Evolutionary conservation across 2,113 vertebrate species (phyloP).

Genomic region (Benitochromis conjunctus): DNA sequence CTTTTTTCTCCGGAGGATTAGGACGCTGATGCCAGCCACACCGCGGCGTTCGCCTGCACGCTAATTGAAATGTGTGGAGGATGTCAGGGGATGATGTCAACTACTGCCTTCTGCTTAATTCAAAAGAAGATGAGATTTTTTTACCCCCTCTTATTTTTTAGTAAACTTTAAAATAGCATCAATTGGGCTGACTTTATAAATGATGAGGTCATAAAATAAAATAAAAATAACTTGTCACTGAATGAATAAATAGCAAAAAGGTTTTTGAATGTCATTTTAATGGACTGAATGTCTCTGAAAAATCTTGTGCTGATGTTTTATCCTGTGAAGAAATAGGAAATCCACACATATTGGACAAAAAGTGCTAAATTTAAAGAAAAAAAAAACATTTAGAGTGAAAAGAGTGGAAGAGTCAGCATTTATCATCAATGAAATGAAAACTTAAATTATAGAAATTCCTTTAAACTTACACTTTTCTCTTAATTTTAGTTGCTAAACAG

Average conservation of each 20-base stretch:
- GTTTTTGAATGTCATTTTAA: background rate
- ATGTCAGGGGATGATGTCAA: background rate
- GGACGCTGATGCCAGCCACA: constrained; percentile 38
- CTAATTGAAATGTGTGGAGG: constrained; percentile 73
- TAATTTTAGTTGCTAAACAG: background rate
- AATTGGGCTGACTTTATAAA: background rate
- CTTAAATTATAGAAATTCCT: background rate
- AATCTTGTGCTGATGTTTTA: background rate
- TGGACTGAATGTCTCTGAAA: background rate
- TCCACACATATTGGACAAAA: background rate
- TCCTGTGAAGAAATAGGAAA: background rate
- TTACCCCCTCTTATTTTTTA: background rate
- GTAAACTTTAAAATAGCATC: background rate
- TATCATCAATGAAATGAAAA: background rate
- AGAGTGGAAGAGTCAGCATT: background rate
- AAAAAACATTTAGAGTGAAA: background rate
- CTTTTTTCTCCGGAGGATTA: constrained; percentile 82
- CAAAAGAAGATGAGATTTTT: background rate
- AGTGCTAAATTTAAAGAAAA: background rate
- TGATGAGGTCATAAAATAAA: background rate
- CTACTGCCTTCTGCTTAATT: background rate
- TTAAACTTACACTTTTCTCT: background rate
- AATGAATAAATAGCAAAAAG: background rate
- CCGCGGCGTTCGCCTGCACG: constrained; percentile 55
- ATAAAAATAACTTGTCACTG: background rate